Evolutionary conservation across 2,113 vertebrate species (phyloP).

Genomic region (Microtus ochrogaster): DNA sequence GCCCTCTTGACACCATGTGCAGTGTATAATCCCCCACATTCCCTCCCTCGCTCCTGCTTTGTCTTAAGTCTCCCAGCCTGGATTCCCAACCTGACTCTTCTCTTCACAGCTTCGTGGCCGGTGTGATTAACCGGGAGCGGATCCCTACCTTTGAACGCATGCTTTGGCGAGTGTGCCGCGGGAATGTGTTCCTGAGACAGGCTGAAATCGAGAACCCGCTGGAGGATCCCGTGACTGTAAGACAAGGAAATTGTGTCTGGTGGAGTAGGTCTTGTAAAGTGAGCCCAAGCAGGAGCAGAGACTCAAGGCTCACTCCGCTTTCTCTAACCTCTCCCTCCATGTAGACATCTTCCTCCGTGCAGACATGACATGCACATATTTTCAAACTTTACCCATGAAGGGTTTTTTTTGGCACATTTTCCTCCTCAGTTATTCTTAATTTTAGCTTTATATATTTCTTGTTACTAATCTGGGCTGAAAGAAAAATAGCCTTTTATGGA

Average conservation of each 20-base stretch:
- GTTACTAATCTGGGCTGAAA: conserved; percentile 47
- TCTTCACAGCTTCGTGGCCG: conserved; percentile 94
- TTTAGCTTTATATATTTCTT: conserved; percentile 49
- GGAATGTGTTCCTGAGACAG: conserved; percentile 97
- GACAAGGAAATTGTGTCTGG: conserved; percentile 20
- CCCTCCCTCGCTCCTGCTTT: background rate
- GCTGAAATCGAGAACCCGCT: conserved; percentile 96
- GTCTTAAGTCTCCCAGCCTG: background rate
- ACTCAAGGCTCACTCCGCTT: background rate
- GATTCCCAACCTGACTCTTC: conserved; percentile 52
- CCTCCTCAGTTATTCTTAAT: conserved; percentile 41
- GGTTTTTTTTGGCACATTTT: background rate
- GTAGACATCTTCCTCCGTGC: background rate
- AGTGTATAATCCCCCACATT: background rate
- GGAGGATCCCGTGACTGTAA: conserved; percentile 95
- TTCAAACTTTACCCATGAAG: background rate
- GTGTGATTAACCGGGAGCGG: conserved; percentile 96
- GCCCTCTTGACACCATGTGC: background rate
- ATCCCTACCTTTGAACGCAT: conserved; percentile 98
- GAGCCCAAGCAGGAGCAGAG: background rate
- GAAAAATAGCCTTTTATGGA: conserved; percentile 49
- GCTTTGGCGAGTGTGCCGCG: conserved; percentile 98
- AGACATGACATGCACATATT: background rate
- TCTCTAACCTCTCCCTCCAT: background rate
- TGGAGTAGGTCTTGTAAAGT: conserved; percentile 56